These are phyloP conservation scores for Syngnathus floridae DNA, from an alignment of 2,113 vertebrate species.

Conservation along the genomic window DNA sequence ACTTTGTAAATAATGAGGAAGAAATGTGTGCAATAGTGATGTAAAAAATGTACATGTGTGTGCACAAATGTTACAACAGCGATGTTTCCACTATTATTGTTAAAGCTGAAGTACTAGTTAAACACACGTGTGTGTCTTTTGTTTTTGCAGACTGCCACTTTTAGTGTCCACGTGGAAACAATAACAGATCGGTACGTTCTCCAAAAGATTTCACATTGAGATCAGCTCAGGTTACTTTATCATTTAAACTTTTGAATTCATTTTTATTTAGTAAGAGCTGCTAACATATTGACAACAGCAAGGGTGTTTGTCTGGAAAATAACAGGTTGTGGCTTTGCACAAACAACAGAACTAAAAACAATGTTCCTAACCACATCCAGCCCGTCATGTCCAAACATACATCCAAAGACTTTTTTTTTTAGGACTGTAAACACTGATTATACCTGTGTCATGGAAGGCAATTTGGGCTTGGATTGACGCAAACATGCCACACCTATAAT, in stretches of 20 bases:
- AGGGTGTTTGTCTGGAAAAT: neutral
- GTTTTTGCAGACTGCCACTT: neutral
- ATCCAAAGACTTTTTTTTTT: slow-evolving; percentile 38
- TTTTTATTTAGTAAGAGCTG: neutral
- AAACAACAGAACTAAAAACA: slow-evolving; percentile 6
- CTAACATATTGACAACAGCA: neutral
- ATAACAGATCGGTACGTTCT: neutral
- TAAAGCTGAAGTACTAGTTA: neutral
- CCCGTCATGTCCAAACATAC: slow-evolving; percentile 25
- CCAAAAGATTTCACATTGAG: neutral
- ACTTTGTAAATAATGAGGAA: neutral
- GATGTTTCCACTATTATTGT: neutral
- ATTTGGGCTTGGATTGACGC: neutral
- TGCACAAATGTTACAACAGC: too few species aligned
- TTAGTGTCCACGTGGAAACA: neutral
- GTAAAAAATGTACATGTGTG: neutral
- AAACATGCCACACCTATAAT: neutral
- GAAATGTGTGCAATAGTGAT: neutral
- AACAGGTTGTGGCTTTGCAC: neutral
- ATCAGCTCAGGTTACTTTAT: neutral
- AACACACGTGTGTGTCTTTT: neutral
- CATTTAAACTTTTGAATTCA: neutral
- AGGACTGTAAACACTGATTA: slow-evolving; percentile 45
- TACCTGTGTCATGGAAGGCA: slow-evolving; percentile 2
- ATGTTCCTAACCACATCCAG: slow-evolving; percentile 33